Conservation (phyloP, 2,888 invertebrate genomes). For the Ormyrus rosae region DNA sequence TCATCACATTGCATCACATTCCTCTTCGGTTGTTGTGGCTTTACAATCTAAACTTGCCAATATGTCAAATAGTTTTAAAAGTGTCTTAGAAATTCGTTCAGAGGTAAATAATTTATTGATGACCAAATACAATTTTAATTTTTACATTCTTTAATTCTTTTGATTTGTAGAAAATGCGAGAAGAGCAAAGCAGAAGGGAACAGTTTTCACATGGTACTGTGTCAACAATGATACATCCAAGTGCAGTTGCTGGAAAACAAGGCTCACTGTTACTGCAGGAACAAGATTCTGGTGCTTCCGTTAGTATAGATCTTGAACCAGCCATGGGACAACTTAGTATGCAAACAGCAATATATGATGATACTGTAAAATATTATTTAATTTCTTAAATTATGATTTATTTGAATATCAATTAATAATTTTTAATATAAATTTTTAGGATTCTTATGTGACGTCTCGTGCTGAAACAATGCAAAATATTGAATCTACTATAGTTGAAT, state of each 20-base stretch:
- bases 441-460: slow-evolving; percentile 92
- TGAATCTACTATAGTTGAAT: slow-evolving; percentile 98
- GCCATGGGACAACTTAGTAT: slow-evolving; percentile 75
- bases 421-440: slow-evolving; percentile 72
- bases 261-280: slow-evolving; percentile 73
- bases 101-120: slow-evolving; percentile 79
- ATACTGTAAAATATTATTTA: slow-evolving; percentile 65
- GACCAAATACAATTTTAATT: neutral
- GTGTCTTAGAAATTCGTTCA: slow-evolving; percentile 96
- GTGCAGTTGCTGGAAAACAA: slow-evolving; percentile 77
- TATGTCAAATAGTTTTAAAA: slow-evolving; percentile 98
- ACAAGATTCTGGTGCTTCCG: slow-evolving; percentile 73
- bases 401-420: slow-evolving; percentile 10
- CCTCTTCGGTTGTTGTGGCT: slow-evolving; percentile 94
- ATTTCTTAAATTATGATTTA: slow-evolving; percentile 25
- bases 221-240: slow-evolving; percentile 80
- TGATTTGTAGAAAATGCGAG: slow-evolving; percentile 87
- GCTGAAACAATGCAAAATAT: slow-evolving; percentile 99
- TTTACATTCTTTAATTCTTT: slow-evolving; percentile 30
- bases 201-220: slow-evolving; percentile 88
- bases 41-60: slow-evolving; percentile 95
- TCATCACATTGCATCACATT: slow-evolving; percentile 92
- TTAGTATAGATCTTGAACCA: slow-evolving; percentile 91
- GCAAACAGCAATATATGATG: slow-evolving; percentile 71
- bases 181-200: slow-evolving; percentile 94